Evolutionary conservation across 2,888 invertebrate genomes (phyloP).

Genomic region (Phasia obesa): DNA sequence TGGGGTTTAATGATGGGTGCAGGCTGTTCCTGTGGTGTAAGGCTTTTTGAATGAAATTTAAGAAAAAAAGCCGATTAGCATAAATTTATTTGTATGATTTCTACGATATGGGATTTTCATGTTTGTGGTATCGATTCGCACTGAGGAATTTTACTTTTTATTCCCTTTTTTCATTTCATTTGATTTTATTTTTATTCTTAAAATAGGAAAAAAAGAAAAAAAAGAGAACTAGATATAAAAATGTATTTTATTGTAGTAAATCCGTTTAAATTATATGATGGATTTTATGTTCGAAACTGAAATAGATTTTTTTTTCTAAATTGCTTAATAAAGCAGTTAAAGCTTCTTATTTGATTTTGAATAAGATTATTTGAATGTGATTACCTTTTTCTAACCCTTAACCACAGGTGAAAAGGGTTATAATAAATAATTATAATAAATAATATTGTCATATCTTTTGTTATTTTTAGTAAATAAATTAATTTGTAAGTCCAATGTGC

Average conservation of each 20-base stretch:
- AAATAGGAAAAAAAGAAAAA: background rate
- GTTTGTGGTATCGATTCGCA: conserved; percentile 65
- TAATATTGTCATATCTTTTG: no score
- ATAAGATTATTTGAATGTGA: conserved; percentile 14
- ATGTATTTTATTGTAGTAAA: background rate
- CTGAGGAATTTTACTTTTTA: conserved; percentile 55
- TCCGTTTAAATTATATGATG: conserved; percentile 3
- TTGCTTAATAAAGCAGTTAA: conserved; percentile 12
- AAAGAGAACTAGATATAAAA: conserved; percentile 8
- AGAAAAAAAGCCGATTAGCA: conserved; percentile 72
- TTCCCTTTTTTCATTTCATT: conserved; percentile 24
- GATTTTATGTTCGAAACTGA: conserved; percentile 26
- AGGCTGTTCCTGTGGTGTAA: background rate
- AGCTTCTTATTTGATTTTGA: conserved; percentile 5
- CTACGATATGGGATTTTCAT: conserved; percentile 71
- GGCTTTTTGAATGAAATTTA: conserved; percentile 43
- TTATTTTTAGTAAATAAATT: no score
- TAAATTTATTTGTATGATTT: conserved; percentile 70
- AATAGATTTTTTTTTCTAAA: conserved; percentile 16
- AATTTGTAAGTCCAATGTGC: no score
- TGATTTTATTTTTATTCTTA: conserved; percentile 30
- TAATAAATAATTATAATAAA: no score
- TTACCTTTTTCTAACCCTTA: background rate
- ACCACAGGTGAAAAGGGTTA: no score
- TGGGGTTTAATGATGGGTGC: background rate